Percentiles rank a stretch among this genome's conserved stretches.
Conservation (phyloP, 2,113 vertebrate genomes). For the Entomyzon cyanotis region DNA sequence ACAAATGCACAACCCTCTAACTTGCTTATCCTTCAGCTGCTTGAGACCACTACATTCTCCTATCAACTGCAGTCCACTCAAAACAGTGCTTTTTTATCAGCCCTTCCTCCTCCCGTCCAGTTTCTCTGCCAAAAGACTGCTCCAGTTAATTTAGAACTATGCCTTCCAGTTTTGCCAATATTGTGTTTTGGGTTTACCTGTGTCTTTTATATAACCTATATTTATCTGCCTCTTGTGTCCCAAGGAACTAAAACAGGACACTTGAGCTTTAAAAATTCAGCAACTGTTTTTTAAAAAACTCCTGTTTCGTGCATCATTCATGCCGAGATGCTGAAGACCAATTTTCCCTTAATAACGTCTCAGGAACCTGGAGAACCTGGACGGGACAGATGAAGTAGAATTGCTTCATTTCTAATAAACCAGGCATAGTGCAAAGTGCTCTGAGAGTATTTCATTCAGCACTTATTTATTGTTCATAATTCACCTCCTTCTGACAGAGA, state of each 20-base stretch:
- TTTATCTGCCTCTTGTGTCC: neutral
- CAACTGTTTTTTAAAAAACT: neutral
- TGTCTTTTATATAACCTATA: neutral
- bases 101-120: neutral
- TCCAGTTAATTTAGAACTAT: neutral
- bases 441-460: conserved; percentile 12
- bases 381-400: conserved; percentile 32
- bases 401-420: conserved; percentile 22
- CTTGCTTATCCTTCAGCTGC: neutral
- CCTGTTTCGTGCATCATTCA: neutral
- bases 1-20: neutral
- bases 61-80: neutral
- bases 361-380: conserved; percentile 8
- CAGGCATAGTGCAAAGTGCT: neutral
- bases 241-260: neutral
- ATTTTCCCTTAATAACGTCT: conserved; percentile 24
- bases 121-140: neutral
- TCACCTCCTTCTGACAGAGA: conserved; percentile 57
- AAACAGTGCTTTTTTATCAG: neutral
- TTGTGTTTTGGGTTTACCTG: neutral
- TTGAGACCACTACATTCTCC: neutral
- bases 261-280: neutral
- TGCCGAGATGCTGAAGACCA: neutral
- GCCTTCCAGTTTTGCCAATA: neutral
- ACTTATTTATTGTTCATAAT: conserved; percentile 52